These are phyloP conservation scores for Forbesichthys papilliferus DNA, from an alignment of 2,113 vertebrate species.

Conservation along the genomic window DNA sequence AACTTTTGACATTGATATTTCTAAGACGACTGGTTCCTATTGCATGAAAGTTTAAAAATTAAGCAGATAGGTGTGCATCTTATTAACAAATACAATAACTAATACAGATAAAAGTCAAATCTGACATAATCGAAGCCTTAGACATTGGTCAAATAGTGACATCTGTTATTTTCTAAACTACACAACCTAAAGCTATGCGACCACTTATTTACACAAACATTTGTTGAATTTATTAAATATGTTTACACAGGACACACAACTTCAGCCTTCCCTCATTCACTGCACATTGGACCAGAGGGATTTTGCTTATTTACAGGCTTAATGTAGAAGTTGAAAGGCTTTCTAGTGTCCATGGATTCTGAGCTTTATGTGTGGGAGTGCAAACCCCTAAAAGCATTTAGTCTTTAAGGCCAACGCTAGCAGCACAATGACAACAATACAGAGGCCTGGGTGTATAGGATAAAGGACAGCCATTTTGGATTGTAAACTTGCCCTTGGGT, in stretches of 20 bases:
- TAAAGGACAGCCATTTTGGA: slow-evolving; percentile 11
- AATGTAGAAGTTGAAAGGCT: neutral
- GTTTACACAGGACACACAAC: neutral
- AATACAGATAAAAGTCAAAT: neutral
- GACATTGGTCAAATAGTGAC: neutral
- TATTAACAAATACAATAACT: neutral
- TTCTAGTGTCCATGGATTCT: slow-evolving; percentile 2
- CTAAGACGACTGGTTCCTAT: slow-evolving; percentile 28
- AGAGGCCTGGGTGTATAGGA: neutral
- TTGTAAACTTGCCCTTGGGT: slow-evolving; percentile 15
- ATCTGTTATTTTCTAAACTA: neutral
- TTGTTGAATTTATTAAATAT: neutral
- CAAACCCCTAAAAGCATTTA: neutral
- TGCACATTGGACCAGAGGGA: neutral
- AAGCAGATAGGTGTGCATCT: neutral
- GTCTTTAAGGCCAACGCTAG: slow-evolving; percentile 20
- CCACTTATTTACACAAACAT: neutral
- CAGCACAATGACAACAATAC: slow-evolving; percentile 22
- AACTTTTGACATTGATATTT: slow-evolving; percentile 1
- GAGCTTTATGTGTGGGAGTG: slow-evolving; percentile 5
- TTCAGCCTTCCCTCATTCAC: neutral
- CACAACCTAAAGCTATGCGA: neutral
- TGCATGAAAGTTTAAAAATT: slow-evolving; percentile 36
- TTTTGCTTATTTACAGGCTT: neutral
- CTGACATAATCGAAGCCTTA: neutral